These are phyloP conservation scores for Caenorhabditis latens DNA, from an alignment of 1,140 invertebrate species.

Conservation along the genomic window DNA sequence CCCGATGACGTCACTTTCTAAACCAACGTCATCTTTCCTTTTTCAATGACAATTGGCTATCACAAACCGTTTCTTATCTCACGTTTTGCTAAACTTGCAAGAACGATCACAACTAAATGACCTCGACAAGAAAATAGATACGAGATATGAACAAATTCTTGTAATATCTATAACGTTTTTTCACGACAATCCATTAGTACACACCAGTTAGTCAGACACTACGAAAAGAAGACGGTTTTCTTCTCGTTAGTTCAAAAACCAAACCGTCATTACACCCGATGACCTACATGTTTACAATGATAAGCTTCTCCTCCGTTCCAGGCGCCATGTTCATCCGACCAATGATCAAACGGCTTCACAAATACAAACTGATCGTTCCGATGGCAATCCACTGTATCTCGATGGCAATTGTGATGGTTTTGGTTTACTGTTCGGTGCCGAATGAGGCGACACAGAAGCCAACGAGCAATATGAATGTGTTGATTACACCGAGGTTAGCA, in stretches of 20 bases:
- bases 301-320: neutral
- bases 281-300: neutral
- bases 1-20: no score
- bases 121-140: no score
- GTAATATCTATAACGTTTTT: no score
- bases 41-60: no score
- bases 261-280: constrained; percentile 19
- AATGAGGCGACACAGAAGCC: constrained; percentile 45
- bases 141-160: no score
- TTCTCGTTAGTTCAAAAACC: constrained; percentile 40
- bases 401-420: constrained; percentile 20
- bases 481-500: constrained; percentile 51
- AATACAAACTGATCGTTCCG: constrained; percentile 60
- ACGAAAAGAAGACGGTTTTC: neutral
- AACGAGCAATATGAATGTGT: neutral
- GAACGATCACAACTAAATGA: no score
- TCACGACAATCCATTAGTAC: no score
- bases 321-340: constrained; percentile 58
- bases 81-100: no score
- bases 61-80: no score
- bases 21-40: no score
- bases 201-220: no score
- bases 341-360: constrained; percentile 48
- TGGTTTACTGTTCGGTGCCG: constrained; percentile 51
- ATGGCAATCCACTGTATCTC: constrained; percentile 25